Base-by-base conservation (phyloP, 2,888 invertebrate species). In the Drosophila mercatorum region DNA sequence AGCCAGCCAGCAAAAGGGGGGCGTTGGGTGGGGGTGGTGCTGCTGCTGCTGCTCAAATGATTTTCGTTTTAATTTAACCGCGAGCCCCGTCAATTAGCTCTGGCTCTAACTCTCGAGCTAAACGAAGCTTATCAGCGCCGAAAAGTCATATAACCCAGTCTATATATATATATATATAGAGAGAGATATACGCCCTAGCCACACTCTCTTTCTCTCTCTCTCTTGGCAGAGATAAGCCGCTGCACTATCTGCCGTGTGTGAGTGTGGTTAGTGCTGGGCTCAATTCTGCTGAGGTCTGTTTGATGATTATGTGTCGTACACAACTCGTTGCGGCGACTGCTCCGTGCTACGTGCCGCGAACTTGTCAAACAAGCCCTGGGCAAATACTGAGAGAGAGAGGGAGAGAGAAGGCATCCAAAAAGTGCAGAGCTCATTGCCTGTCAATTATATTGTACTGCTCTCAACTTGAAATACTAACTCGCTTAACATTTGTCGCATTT, bases 61-160 rank as follows among this genome's bases (percentile, higher is more conserved):
- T 80, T 83, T 86, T 88, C 55, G 88, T 88, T 86, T 87, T 80
- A 84, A 87, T 89, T 89, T 78, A 89, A 78, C 85, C 88, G 85
- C 78, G 60, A 65, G 53, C 7, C 53, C 66, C 68, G 70, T 88
- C 88, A 78, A 71, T 68, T 75, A 75, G 72, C 17, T 51, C 26
- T n/a, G 36, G 49, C 56, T 68, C 61, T 47, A 26, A 40, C 74
- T 58, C 57, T 53, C 22, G 57, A 66, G 59, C 63, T 68, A 56
- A 58, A 65, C 53, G 44, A 2, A 14, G 10, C 71, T 81, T 81
- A 81, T 81, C 80, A 78, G 71, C 72, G 73, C 70, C 88, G 63
- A 78, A 88, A 85, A 88, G 89, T 82, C 86, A 84, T 86, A 89
- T 89, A 86, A 86, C 73, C 70, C 43, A 41, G 41, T 46, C 60